Evolutionary conservation across 2,113 vertebrate species (phyloP), one percentile per base, ranked within the genome.

Genomic region (Ochotona princeps): DNA sequence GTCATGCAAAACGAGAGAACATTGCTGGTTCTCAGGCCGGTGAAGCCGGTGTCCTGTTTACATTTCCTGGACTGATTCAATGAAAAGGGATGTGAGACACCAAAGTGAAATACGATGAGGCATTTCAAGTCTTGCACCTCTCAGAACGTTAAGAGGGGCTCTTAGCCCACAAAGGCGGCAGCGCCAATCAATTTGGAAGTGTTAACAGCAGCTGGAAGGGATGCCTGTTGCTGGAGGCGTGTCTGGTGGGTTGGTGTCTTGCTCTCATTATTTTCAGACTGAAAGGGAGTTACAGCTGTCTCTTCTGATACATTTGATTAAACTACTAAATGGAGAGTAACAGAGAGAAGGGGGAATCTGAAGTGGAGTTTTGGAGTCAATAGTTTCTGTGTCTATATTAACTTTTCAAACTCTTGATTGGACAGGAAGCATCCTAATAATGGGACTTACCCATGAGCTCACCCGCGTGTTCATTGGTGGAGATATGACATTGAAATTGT

Each of bases 201-300:
- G 92, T 61, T 94, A 38, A 89, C 92, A 95, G 82, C 91, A 89
- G 83, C 93, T 92, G 89, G 69, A 87, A 72, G 84, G 81, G 78
- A 88, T 83, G 78, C 54, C 95, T 15, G 23, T 97, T 91, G 57
- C 14, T 44, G 54, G 26, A 74, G 72, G 65, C 47, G 60, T 87
- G 89, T 91, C 88, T 69, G 1, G 23, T 38, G 60, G 30, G 13
- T 28, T 54, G 81, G 69, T 94, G 91, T 83, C 32, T 80, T 78
- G 66, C 26, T 70, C 83, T 96, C 81, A 79, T 97, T 97, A 91
- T 96, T 91, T 95, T 69, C 69, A 85, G 72, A 94, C 84, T 85
- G 91, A 92, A 93, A 85, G 66, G 76, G 81, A 94, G 80, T 78
- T 54, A 28, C 89, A 93, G 81, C 94, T 87, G 93, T 94, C 94